Conservation (phyloP, 2,888 invertebrate genomes). For the Drosophila stalkeri region DNA sequence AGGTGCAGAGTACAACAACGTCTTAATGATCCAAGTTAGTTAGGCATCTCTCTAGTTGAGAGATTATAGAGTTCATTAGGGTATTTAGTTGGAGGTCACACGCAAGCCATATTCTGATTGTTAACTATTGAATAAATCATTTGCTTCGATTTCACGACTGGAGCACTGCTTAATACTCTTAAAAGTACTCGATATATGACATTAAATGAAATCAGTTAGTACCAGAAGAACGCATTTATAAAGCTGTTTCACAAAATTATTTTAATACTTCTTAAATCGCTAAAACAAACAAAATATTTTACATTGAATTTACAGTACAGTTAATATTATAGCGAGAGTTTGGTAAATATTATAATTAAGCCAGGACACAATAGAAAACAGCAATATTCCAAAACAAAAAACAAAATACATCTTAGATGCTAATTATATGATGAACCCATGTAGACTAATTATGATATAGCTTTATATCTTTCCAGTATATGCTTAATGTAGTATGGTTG, state of each 20-base stretch:
- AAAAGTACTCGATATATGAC: neutral
- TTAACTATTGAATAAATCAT: neutral
- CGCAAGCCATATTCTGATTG: slow-evolving; percentile 2
- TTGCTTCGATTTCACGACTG: neutral
- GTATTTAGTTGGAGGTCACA: slow-evolving; percentile 19
- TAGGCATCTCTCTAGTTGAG: slow-evolving; percentile 2
- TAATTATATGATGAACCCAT: neutral
- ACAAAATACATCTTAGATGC: neutral
- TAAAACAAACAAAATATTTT: neutral
- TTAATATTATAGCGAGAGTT: too few relatives aligned
- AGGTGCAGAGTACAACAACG: slow-evolving; percentile 31
- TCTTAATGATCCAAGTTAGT: slow-evolving; percentile 34
- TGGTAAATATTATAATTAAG: too few relatives aligned
- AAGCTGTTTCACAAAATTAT: neutral
- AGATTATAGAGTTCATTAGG: slow-evolving; percentile 20
- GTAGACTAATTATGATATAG: neutral
- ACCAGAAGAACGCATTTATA: neutral
- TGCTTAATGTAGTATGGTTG: too few relatives aligned
- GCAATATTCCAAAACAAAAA: too few relatives aligned
- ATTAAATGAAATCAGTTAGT: neutral
- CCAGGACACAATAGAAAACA: too few relatives aligned
- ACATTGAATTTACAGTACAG: too few relatives aligned
- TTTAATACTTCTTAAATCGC: neutral
- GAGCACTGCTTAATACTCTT: neutral
- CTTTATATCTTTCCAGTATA: too few relatives aligned